phyloP scores from a whole-genome alignment of 2,888 invertebrate genomes.

The Allolobophora icterica region DNA sequence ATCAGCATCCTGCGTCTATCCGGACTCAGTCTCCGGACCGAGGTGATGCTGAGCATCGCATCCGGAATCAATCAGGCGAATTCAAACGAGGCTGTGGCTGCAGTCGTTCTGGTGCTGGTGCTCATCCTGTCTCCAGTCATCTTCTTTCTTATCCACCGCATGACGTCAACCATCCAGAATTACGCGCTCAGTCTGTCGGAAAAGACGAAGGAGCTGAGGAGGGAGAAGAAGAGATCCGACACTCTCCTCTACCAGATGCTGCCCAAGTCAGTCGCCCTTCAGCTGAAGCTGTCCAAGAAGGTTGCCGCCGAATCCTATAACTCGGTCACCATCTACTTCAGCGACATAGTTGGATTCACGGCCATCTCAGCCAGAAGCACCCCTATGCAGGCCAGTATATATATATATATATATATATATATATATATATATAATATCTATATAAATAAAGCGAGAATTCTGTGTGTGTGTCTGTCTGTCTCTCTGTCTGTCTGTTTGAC shows the following conservation, averaged over 20 bases:
- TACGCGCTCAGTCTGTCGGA: constrained; percentile 56
- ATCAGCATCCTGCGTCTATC: background rate
- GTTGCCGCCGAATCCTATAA: constrained; percentile 48
- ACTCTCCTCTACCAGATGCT: constrained; percentile 61
- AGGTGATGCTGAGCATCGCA: background rate
- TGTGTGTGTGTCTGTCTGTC: too few relatives aligned
- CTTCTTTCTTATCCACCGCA: constrained; percentile 52
- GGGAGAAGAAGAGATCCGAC: constrained; percentile 59
- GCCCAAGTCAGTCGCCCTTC: constrained; percentile 60
- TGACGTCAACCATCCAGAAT: constrained; percentile 53
- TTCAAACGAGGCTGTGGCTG: constrained; percentile 69
- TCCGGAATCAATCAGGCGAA: background rate
- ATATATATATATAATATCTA: too few relatives aligned
- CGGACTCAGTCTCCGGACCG: background rate
- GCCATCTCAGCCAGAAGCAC: constrained; percentile 71
- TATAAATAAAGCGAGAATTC: too few relatives aligned
- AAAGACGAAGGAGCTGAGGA: constrained; percentile 56
- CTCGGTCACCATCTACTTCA: constrained; percentile 86
- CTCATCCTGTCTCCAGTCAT: constrained; percentile 56
- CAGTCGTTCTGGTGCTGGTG: constrained; percentile 72
- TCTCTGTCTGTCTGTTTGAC: too few relatives aligned
- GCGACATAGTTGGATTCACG: constrained; percentile 92
- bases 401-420: too few relatives aligned
- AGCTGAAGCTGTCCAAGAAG: constrained; percentile 54
- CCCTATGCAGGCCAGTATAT: constrained; percentile 47